Base-by-base conservation (phyloP, 1,140 invertebrate species). In the Sitobion miscanthi region DNA sequence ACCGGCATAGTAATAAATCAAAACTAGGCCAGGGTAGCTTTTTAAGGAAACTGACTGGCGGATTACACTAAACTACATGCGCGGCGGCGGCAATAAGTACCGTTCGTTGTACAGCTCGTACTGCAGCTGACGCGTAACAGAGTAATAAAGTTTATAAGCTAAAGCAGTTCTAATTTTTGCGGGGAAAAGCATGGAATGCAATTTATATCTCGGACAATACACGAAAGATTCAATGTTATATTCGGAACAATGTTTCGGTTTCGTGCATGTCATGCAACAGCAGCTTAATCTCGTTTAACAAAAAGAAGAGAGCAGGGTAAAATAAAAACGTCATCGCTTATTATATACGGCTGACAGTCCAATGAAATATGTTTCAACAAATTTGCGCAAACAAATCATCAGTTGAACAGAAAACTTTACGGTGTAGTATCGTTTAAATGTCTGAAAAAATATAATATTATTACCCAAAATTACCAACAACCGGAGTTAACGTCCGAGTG, bases 151-250 rank as follows among this genome's bases (percentile, higher is more conserved):
- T 90, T 90, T 90, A 90, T 25, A 62, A 62, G 38, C 57, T 42
- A 69, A 49, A 42, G 14, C 30, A 25, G 38, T n/a, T 47, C 30
- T 45, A 45, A 57, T 90, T 90, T 90, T 90, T 90, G 62, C n/a
- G 20, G 38, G 23, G 38, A 38, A 90, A 69, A n/a, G 20, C 54
- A 47, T 14, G 14, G 30, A 90, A 90, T n/a, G 57, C 30, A 90
- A 90, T 90, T 90, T 90, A 69, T 90, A 90, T 54, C 35, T 45
- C n/a, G 89, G 42, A n/a, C 45, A 38, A 82, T n/a, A 49, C 14
- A 38, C 35, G 77, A 54, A 77, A 77, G 38, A 77, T 62, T 57
- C 38, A 21, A 83, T 47, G 69, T 82, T 90, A 91, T 90, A 38
- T 47, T 42, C 20, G 25, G n/a, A 30, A 52, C 47, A 69, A 52